Percentiles rank a stretch among this genome's conserved stretches.
Evolutionary conservation across 2,113 vertebrate species (phyloP).

Genomic region (Tachysurus vachellii): DNA sequence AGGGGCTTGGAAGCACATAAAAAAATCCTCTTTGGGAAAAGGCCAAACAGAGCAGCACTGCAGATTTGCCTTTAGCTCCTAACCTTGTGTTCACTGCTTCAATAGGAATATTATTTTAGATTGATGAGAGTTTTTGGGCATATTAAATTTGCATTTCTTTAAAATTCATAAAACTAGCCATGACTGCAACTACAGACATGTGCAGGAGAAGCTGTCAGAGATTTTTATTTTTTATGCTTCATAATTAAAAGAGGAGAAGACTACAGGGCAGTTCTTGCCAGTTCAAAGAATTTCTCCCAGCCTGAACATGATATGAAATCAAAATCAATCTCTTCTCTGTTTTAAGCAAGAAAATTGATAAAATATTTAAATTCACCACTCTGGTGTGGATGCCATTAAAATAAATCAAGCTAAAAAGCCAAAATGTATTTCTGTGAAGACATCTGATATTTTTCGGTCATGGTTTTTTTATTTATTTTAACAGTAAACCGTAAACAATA

Average conservation of each 20-base stretch:
- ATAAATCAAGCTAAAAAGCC: background rate
- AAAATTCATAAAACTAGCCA: background rate
- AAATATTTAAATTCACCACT: background rate
- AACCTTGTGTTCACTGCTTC: conserved; percentile 1
- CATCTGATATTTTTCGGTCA: background rate
- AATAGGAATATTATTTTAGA: background rate
- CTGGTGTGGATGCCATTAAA: background rate
- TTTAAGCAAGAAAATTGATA: background rate
- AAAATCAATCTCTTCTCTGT: background rate
- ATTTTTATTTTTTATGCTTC: background rate
- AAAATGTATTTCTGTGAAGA: background rate
- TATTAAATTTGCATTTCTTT: background rate
- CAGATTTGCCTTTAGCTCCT: background rate
- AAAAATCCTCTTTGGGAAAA: background rate
- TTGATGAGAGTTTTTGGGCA: background rate
- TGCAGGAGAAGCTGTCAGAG: background rate
- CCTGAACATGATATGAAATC: background rate
- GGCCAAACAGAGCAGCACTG: background rate
- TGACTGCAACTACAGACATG: background rate
- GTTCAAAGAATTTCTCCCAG: background rate
- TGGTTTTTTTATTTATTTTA: background rate
- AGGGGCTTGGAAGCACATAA: conserved; percentile 12
- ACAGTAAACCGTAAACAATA: background rate
- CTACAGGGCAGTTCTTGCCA: background rate
- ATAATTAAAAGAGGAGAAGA: conserved; percentile 31